A percentile compares a stretch with the other conserved stretches of the same genome.
phyloP scores from a whole-genome alignment of 92 coral and sea anemone species.

The Porites divaricata region DNA sequence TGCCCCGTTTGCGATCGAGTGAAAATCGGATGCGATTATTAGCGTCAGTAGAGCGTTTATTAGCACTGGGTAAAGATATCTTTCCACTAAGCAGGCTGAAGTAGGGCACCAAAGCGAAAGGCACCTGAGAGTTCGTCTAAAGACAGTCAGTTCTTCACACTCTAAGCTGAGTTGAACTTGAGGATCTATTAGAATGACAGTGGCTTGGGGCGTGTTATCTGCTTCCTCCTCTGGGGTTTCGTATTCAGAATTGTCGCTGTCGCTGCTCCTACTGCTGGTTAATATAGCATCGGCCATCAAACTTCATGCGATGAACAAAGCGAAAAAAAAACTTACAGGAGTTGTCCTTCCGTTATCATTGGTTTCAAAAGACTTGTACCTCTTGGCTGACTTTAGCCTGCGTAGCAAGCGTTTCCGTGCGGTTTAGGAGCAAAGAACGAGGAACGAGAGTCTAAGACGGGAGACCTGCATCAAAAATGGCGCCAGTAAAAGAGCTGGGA shows the following conservation, averaged over 20 bases:
- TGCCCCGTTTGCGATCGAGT: slow-evolving; percentile 12
- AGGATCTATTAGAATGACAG: background rate
- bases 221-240: background rate
- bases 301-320: too few relatives aligned
- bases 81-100: slow-evolving; percentile 44
- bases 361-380: too few relatives aligned
- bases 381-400: too few relatives aligned
- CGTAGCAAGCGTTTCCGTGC: too few relatives aligned
- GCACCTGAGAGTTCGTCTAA: slow-evolving; percentile 51
- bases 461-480: too few relatives aligned
- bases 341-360: too few relatives aligned
- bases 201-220: background rate
- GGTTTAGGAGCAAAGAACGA: too few relatives aligned
- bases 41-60: slow-evolving; percentile 45
- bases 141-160: slow-evolving; percentile 31
- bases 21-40: slow-evolving; percentile 5
- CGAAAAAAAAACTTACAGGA: too few relatives aligned
- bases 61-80: slow-evolving; percentile 42
- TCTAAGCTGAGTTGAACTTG: slow-evolving; percentile 22
- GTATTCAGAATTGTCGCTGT: background rate
- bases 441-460: too few relatives aligned
- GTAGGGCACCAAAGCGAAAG: slow-evolving; percentile 70
- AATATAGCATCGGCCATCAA: background rate
- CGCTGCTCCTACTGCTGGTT: background rate
- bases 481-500: too few relatives aligned